A percentile compares a stretch with the other conserved stretches of the same genome.
These are phyloP conservation scores for Prochilodus magdalenae DNA, from an alignment of 2,113 vertebrate species.

Conservation along the genomic window DNA sequence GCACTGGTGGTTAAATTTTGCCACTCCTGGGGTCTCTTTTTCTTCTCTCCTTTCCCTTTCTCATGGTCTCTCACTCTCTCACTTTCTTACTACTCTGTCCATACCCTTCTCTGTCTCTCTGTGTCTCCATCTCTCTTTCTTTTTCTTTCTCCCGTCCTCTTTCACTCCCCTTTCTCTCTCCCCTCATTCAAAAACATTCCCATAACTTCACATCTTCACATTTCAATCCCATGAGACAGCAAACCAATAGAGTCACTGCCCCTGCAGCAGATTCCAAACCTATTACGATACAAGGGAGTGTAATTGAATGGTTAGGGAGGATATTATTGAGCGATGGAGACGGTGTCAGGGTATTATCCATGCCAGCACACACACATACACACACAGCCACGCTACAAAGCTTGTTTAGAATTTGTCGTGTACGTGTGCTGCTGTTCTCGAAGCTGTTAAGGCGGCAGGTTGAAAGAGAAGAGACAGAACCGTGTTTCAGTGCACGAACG, in stretches of 20 bases:
- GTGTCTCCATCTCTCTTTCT: too few species aligned
- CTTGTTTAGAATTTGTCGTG: conserved; percentile 10
- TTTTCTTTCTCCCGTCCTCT: conserved; percentile 10
- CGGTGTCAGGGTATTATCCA: conserved; percentile 62
- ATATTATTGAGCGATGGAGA: conserved; percentile 67
- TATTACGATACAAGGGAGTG: conserved; percentile 67
- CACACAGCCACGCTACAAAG: background rate
- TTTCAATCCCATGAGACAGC: conserved; percentile 59
- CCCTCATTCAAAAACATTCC: conserved; percentile 62
- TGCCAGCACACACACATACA: conserved; percentile 11
- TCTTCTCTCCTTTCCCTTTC: too few species aligned
- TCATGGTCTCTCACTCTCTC: too few species aligned
- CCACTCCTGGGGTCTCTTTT: too few species aligned
- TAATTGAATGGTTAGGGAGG: conserved; percentile 75
- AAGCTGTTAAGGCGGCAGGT: conserved; percentile 23
- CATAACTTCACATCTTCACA: conserved; percentile 48
- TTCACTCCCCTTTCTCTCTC: conserved; percentile 9
- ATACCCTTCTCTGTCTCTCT: background rate
- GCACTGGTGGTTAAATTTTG: too few species aligned
- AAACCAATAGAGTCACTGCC: conserved; percentile 66
- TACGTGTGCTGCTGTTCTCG: background rate
- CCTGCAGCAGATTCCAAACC: conserved; percentile 50
- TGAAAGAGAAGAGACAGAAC: background rate
- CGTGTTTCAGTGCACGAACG: background rate
- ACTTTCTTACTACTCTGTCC: too few species aligned